Base-by-base conservation (phyloP, 2,888 invertebrate genomes). In the Eudasyphora cyanicolor region DNA sequence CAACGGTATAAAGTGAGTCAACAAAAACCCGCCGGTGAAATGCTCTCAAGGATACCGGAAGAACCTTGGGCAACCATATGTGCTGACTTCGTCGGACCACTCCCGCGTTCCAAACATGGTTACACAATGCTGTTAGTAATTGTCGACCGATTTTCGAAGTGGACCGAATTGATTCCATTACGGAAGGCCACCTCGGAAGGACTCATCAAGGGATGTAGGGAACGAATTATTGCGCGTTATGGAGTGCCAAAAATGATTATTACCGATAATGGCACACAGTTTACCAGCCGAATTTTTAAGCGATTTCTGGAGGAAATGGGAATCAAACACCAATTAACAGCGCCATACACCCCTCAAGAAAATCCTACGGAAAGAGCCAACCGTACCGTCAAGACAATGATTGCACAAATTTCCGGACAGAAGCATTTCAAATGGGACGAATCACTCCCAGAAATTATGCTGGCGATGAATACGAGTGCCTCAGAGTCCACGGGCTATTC, bases 231-330 rank as follows among this genome's bases (percentile, higher is more conserved):
- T 5, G 19, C 70, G 0, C 21, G 75, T 0, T 76, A 57, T 27
- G 74, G 77, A 0, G 19, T 24, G 0, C 77, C 35, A 14, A 76
- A 71, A 19, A 45, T 54, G 0, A 12, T 81, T 0, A 54, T 81
- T 0, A 62, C 81, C 12, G 77, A 82, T 24, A 82, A 75, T 32
- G 74, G 76, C 1, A 57, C 73, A 4, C 76, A 81, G 21, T 76
- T 70, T n/a, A 81, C 75, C 0, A 67, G 74, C 14, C 67, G 19
- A 7, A 42, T 60, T 7, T 64, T 74, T n/a, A 12, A 17, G 14
- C 19, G 24, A 7, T 62, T 24, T 27, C 19, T 76, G 0, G 17
- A 12, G 2, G 45, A 75, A 1, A 29, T 32, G 7, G 62, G 75
- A 1, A 29, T 76, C 0, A 29, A 0, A 19, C 76, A 76, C 3